Evolutionary conservation across 2,797 vertebrate species (phyloP).

Genomic region (Micropoecilia bifurca): DNA sequence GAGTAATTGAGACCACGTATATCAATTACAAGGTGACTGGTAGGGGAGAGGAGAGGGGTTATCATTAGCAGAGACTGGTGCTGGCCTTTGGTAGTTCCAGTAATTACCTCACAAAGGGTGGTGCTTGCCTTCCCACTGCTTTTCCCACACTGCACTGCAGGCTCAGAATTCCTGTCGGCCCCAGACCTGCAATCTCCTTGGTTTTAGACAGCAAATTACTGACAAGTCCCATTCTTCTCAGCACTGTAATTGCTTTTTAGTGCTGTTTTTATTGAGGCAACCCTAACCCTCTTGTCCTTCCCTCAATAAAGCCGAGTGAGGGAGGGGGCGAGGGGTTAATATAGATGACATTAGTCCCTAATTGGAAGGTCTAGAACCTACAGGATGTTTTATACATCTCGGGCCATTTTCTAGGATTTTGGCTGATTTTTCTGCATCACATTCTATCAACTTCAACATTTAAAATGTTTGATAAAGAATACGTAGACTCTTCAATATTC

Average conservation of each 20-base stretch:
- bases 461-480: slow-evolving; percentile 7
- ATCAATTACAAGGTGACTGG: slow-evolving; percentile 82
- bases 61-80: slow-evolving; percentile 84
- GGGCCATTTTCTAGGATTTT: slow-evolving; percentile 15
- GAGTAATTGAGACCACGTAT: slow-evolving; percentile 63
- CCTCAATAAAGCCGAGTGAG: slow-evolving; percentile 75
- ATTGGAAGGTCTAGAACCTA: slow-evolving; percentile 70
- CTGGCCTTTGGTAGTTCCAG: slow-evolving; percentile 85
- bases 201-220: slow-evolving; percentile 87
- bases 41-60: slow-evolving; percentile 78
- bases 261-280: slow-evolving; percentile 86
- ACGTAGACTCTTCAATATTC: slow-evolving; percentile 51
- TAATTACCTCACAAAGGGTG: slow-evolving; percentile 87
- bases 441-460: neutral
- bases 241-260: slow-evolving; percentile 87
- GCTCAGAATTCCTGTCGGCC: slow-evolving; percentile 86
- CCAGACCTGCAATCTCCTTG: slow-evolving; percentile 86
- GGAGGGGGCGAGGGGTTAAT: slow-evolving; percentile 78
- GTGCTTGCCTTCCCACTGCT: slow-evolving; percentile 84
- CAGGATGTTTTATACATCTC: slow-evolving; percentile 47
- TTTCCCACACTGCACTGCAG: slow-evolving; percentile 87
- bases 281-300: slow-evolving; percentile 71
- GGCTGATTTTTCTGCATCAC: neutral
- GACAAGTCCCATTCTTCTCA: slow-evolving; percentile 85
- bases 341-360: slow-evolving; percentile 80